These are phyloP conservation scores for Eleginops maclovinus DNA, from an alignment of 2,113 vertebrate species.

Conservation along the genomic window DNA sequence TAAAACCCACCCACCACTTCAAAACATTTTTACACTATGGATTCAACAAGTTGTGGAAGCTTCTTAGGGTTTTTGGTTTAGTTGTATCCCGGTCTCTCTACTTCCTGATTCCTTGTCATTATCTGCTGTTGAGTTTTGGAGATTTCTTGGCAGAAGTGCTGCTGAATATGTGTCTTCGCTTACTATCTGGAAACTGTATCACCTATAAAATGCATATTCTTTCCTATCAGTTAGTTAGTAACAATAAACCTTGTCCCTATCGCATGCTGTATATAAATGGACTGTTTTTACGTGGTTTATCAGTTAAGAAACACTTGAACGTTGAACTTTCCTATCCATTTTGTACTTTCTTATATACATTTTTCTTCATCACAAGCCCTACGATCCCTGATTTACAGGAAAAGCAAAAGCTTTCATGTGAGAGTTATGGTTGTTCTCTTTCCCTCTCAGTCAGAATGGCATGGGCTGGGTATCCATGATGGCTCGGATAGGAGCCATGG, in stretches of 20 bases:
- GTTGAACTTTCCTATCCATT: neutral
- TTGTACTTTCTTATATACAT: too few relatives aligned
- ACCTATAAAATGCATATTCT: neutral
- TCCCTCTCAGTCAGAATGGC: constrained; percentile 84
- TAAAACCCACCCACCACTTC: neutral
- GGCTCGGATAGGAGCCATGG: constrained; percentile 85
- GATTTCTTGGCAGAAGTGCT: too few relatives aligned
- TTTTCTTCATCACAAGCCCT: too few relatives aligned
- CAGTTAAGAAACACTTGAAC: neutral
- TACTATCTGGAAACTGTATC: neutral
- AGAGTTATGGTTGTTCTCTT: neutral
- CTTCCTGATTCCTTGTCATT: neutral
- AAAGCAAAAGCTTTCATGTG: neutral
- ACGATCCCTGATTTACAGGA: neutral
- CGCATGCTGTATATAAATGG: neutral
- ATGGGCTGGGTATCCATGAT: constrained; percentile 85
- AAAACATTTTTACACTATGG: neutral
- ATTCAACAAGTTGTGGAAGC: neutral
- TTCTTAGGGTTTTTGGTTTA: neutral
- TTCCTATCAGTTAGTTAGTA: neutral
- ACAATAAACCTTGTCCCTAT: neutral
- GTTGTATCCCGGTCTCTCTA: neutral
- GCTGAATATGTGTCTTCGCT: neutral
- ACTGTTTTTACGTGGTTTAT: neutral
- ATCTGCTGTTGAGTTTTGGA: too few relatives aligned